A percentile compares a stretch with the other conserved stretches of the same genome.
These are phyloP conservation scores for Drosophila neonasuta DNA, from an alignment of 2,888 invertebrate genomes.

Conservation along the genomic window DNA sequence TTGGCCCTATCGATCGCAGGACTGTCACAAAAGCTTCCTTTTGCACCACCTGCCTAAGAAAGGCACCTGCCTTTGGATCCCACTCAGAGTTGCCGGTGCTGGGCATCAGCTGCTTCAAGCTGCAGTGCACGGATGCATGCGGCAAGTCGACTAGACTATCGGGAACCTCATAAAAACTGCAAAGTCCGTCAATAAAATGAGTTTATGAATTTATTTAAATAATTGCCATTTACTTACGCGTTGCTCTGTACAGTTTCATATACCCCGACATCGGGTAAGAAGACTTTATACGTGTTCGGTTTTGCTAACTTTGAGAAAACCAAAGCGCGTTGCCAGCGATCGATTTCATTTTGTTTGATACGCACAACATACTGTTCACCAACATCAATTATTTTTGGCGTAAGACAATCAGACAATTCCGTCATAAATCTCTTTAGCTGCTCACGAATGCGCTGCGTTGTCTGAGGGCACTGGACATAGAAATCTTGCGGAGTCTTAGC, in stretches of 20 bases:
- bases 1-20: slow-evolving; percentile 13
- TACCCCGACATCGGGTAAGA: slow-evolving; percentile 87
- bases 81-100: slow-evolving; percentile 83
- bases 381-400: slow-evolving; percentile 62
- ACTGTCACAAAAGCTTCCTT: slow-evolving; percentile 73
- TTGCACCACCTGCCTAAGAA: slow-evolving; percentile 85
- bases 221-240: slow-evolving; percentile 31
- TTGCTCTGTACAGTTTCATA: slow-evolving; percentile 80
- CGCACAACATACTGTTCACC: slow-evolving; percentile 86
- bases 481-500: slow-evolving; percentile 86
- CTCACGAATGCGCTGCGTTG: slow-evolving; percentile 37
- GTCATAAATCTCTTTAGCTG: slow-evolving; percentile 55
- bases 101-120: slow-evolving; percentile 84
- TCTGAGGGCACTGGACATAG: slow-evolving; percentile 81
- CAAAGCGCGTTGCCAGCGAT: slow-evolving; percentile 86
- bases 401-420: slow-evolving; percentile 24
- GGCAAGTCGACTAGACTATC: slow-evolving; percentile 81
- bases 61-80: slow-evolving; percentile 84
- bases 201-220: neutral
- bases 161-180: slow-evolving; percentile 83
- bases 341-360: slow-evolving; percentile 82
- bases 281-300: slow-evolving; percentile 83
- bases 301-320: slow-evolving; percentile 77
- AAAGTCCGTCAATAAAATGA: neutral
- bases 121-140: slow-evolving; percentile 85